Evolutionary conservation across 2,888 invertebrate genomes (phyloP), one percentile per base, ranked within the genome.

Genomic region (Drosophila recens): DNA sequence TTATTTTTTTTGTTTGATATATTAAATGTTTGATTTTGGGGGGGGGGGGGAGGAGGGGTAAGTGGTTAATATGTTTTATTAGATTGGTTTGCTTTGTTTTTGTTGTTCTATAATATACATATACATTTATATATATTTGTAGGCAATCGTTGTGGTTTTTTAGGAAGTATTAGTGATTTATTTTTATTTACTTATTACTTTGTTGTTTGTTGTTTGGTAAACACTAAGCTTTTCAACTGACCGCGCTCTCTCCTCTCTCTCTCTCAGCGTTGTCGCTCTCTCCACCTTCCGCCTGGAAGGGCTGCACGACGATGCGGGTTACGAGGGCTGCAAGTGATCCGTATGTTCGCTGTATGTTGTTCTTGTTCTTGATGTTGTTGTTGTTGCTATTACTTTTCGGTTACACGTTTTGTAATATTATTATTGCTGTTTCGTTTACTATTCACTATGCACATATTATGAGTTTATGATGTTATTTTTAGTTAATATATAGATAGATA

Each of bases 141-240:
- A 89, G 90, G 86, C 90, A 90, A 86, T 90, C 88, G 90, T 91
- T 88, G 91, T 90, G 90, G 90, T 91, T 80, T 87, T 30, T 82
- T 90, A 90, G 90, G 90, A 85, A 85, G 84, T 85, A 88, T 82
- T 88, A 88, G 84, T 85, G 90, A 88, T 85, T 87, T 85, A 72
- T 51, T 73, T 67, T 61, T 63, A 61, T 45, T 59, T 72, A 43
- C 62, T 76, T 68, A 67, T 71, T 72, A 73, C 54, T 57, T 73
- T 67, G 36, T 66, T 67, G 45, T 65, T 73, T 73, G 42, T 49
- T 49, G 42, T 49, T 49, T 69, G 51, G 23, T 68, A 64, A 61
- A 74, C 62, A 61, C 63, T 66, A 64, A 64, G 57, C 57, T 27
- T 57, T 46, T 23, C 10, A 10, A 52, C 51, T 62, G 20, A 48